Percentiles rank a stretch among this genome's conserved stretches.
These are phyloP conservation scores for Salticus scenicus DNA, from an alignment of 2,888 invertebrate genomes.

Conservation along the genomic window DNA sequence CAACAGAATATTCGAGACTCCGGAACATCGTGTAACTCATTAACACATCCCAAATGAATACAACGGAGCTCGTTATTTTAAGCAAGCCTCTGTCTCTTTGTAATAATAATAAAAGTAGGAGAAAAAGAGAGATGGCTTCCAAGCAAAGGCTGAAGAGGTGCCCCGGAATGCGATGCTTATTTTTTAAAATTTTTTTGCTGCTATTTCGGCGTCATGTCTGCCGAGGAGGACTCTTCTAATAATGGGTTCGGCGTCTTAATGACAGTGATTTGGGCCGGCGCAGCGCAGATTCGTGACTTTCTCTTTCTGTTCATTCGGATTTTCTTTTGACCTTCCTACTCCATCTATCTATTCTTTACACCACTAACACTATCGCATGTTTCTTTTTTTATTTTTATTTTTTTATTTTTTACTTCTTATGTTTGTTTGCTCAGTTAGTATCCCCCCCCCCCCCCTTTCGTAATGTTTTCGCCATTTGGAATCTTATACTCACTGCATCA, in stretches of 20 bases:
- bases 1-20: background rate
- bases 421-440: slow-evolving; percentile 47
- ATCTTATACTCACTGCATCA: background rate
- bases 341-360: slow-evolving; percentile 16
- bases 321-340: slow-evolving; percentile 58
- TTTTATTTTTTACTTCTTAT: slow-evolving; percentile 33
- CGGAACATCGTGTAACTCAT: background rate
- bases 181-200: background rate
- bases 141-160: background rate
- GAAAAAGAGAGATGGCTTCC: slow-evolving; percentile 7
- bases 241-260: slow-evolving; percentile 65
- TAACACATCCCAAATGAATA: slow-evolving; percentile 42
- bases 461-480: slow-evolving; percentile 11
- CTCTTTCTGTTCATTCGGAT: slow-evolving; percentile 38
- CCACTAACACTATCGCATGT: slow-evolving; percentile 7
- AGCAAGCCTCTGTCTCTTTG: background rate
- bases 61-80: slow-evolving; percentile 50
- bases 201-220: slow-evolving; percentile 18
- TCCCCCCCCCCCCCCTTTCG: slow-evolving; percentile 1
- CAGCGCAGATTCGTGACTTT: slow-evolving; percentile 61
- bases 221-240: slow-evolving; percentile 49
- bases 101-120: background rate
- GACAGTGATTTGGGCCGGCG: slow-evolving; percentile 65
- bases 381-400: slow-evolving; percentile 19
- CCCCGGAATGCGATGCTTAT: slow-evolving; percentile 2